Evolutionary conservation across 2,113 vertebrate genomes (phyloP), one percentile per base, ranked within the genome.

Genomic region (Scopus umbretta): DNA sequence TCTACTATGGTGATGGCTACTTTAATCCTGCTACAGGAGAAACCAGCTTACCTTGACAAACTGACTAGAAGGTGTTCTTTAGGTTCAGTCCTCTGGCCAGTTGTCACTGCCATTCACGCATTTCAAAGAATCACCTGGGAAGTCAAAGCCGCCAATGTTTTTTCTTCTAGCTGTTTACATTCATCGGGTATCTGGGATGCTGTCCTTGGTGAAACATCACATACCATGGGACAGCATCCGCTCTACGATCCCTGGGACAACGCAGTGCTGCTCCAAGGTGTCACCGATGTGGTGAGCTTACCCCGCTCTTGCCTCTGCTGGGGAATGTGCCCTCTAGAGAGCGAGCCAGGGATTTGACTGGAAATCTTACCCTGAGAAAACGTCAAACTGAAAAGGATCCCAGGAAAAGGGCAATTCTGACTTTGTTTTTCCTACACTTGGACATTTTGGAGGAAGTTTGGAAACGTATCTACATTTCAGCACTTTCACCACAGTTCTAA

Each of bases 391-490:
- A 23, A 50, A 66, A 59, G n/a, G 10, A 38, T 29, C 20, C 45
- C 36, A 38, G 27, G 20, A 12, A 68, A 1, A 2, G 20, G 19
- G 26, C 0, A 1, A 5, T 56, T 36, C 50, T 15, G 7, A 9
- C 10, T 29, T n/a, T 43, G 59, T 11, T 40, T 25, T 38, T 36
- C 38, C 17, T 45, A 18, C 17, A 1, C 7, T 58, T 15, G 0
- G 38, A 10, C 18, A 1, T 38, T 81, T 82, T 1, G 9, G 27
- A 73, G 45, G 43, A 58, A 26, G 25, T 30, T 63, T 47, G 38
- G 50, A 82, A 40, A 5, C 0, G 0, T 16, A 7, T 20, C 30
- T 20, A 16, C 0, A 0, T n/a, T 40, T 80, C 21, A 9, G 10
- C 13, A 9, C 5, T 11, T 70, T 9, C 27, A 12, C 36, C 53